Evolutionary conservation across 2,113 vertebrate genomes (phyloP).

Genomic region (Athene noctua): DNA sequence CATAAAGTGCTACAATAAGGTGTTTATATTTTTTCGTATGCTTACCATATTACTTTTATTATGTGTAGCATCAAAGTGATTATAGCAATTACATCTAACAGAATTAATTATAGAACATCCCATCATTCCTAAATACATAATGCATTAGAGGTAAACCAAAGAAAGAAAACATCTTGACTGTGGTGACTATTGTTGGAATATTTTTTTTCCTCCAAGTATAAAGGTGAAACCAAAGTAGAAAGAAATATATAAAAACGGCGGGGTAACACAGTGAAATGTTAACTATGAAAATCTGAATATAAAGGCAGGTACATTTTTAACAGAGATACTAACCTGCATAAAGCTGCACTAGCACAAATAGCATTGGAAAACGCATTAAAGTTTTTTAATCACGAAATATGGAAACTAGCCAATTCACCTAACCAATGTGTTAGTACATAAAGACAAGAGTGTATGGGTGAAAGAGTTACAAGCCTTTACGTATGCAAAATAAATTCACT

Average conservation of each 20-base stretch:
- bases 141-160: slow-evolving; percentile 77
- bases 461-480: slow-evolving; percentile 81
- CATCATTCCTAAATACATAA: slow-evolving; percentile 78
- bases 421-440: slow-evolving; percentile 72
- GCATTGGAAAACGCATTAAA: slow-evolving; percentile 54
- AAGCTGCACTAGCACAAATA: slow-evolving; percentile 10
- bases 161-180: slow-evolving; percentile 75
- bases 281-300: neutral
- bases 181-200: slow-evolving; percentile 66
- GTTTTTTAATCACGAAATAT: slow-evolving; percentile 62
- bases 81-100: slow-evolving; percentile 84
- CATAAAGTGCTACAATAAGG: slow-evolving; percentile 68
- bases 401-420: slow-evolving; percentile 68
- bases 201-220: slow-evolving; percentile 36
- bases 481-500: slow-evolving; percentile 88
- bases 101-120: slow-evolving; percentile 84
- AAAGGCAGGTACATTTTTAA: neutral
- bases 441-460: slow-evolving; percentile 74
- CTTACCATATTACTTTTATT: slow-evolving; percentile 82
- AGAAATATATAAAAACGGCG: neutral
- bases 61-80: slow-evolving; percentile 84
- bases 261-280: neutral
- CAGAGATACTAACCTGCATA: neutral
- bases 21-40: slow-evolving; percentile 79
- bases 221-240: slow-evolving; percentile 19